Evolutionary conservation across 2,888 invertebrate genomes (phyloP).

Genomic region (Tigriopus californicus): DNA sequence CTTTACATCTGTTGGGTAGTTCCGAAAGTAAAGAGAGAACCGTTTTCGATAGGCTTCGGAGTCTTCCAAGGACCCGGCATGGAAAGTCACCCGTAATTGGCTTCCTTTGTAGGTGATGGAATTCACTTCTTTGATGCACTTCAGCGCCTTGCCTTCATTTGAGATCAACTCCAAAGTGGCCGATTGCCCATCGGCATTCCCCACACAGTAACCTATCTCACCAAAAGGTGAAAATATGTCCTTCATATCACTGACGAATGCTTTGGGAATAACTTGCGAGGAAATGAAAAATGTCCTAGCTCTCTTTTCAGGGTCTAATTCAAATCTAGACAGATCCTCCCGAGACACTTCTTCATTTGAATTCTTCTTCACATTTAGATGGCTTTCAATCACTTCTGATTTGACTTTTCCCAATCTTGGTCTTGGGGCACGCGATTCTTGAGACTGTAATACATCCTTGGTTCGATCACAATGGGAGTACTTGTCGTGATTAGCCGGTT

Average conservation of each 20-base stretch:
- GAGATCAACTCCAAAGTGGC: neutral
- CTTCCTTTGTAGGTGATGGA: neutral
- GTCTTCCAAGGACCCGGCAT: neutral
- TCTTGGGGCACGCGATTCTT: neutral
- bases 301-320: too few relatives aligned
- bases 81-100: neutral
- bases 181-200: neutral
- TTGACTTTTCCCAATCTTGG: neutral
- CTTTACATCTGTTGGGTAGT: neutral
- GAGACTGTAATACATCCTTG: neutral
- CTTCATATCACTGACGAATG: slow-evolving; percentile 6
- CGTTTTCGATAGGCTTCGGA: neutral
- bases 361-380: neutral
- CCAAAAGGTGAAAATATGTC: neutral
- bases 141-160: neutral
- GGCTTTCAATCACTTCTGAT: neutral
- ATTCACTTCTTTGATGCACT: neutral
- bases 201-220: neutral
- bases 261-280: neutral
- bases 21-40: neutral
- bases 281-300: too few relatives aligned
- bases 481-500: too few relatives aligned
- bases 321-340: too few relatives aligned
- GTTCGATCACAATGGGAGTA: neutral
- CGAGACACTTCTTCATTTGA: neutral